These are phyloP conservation scores for Telenomus remus DNA, from an alignment of 1,140 invertebrate genomes.

Conservation along the genomic window DNA sequence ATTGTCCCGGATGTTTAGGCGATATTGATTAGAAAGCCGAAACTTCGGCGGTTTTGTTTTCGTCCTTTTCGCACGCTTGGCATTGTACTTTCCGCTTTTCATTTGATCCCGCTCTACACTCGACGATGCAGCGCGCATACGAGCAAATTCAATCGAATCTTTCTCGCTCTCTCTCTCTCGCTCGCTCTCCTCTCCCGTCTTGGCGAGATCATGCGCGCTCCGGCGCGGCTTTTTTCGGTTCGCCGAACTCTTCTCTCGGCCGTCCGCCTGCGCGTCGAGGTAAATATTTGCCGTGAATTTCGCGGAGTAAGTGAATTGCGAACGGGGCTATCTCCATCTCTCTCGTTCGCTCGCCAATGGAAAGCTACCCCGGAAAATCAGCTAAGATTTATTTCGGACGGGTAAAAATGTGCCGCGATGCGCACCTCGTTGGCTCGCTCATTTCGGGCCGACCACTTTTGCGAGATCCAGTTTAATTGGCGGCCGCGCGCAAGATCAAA, in stretches of 20 bases:
- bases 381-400: not conserved
- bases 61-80: constrained; percentile 36
- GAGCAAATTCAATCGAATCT: constrained; percentile 56
- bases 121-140: constrained; percentile 50
- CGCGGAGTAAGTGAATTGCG: constrained; percentile 49
- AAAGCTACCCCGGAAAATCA: constrained; percentile 45
- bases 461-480: constrained; percentile 24
- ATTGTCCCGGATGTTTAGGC: constrained; percentile 34
- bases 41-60: constrained; percentile 34
- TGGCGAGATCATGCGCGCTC: constrained; percentile 52
- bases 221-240: constrained; percentile 51
- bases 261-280: constrained; percentile 46
- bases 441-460: constrained; percentile 3
- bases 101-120: constrained; percentile 47
- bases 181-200: constrained; percentile 29
- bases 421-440: constrained; percentile 20
- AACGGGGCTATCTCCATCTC: constrained; percentile 3
- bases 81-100: constrained; percentile 51
- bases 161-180: not conserved
- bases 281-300: constrained; percentile 58
- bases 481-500: constrained; percentile 14
- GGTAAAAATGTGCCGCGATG: constrained; percentile 21
- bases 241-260: constrained; percentile 33
- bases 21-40: constrained; percentile 42
- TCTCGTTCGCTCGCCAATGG: constrained; percentile 4